phyloP scores from a whole-genome alignment of 2,797 vertebrate genomes.

The Labroides dimidiatus region DNA sequence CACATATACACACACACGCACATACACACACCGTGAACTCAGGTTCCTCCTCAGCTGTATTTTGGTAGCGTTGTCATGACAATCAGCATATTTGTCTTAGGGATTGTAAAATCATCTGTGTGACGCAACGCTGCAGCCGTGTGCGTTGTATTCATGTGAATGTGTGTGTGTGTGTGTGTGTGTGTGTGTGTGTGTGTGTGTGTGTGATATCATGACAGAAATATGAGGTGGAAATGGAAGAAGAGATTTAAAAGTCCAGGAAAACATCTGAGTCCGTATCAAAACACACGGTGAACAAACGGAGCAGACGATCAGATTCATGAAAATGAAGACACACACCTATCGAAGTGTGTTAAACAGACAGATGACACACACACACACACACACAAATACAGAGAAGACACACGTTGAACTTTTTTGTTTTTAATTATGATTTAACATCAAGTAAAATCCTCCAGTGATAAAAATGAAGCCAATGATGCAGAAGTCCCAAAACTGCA shows the following conservation, averaged over 20 bases:
- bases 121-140: slow-evolving; percentile 62
- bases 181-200: slow-evolving; percentile 2
- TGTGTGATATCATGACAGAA: neutral
- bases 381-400: no score
- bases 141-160: neutral
- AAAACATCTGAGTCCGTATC: slow-evolving; percentile 35
- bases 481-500: no score
- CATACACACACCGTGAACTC: slow-evolving; percentile 30
- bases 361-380: no score
- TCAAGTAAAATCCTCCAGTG: no score
- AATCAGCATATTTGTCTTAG: slow-evolving; percentile 69
- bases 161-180: slow-evolving; percentile 27
- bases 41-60: slow-evolving; percentile 62
- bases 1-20: slow-evolving; percentile 14
- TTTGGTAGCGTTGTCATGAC: slow-evolving; percentile 74
- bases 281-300: no score
- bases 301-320: no score
- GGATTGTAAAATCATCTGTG: slow-evolving; percentile 65
- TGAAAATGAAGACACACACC: no score
- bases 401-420: no score
- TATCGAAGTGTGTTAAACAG: no score
- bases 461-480: no score
- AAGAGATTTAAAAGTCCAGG: slow-evolving; percentile 41
- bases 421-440: no score
- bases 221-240: slow-evolving; percentile 37